Evolutionary conservation across 2,888 invertebrate species (phyloP).

Genomic region (Melangyna quadrimaculata): DNA sequence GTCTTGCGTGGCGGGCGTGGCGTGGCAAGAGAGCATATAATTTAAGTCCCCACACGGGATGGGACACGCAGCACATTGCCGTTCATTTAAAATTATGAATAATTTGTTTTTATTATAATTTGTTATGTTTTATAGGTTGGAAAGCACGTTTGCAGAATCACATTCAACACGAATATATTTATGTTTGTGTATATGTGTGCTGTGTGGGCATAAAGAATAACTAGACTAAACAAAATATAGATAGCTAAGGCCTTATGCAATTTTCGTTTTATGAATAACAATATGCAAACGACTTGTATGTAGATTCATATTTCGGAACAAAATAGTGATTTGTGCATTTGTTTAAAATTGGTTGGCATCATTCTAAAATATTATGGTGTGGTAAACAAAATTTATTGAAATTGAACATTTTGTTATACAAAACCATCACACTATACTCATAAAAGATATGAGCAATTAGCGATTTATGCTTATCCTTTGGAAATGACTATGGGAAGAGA

Average conservation of each 20-base stretch:
- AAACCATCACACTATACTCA: not conserved
- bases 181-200: not conserved
- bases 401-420: not conserved
- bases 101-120: conserved; percentile 26
- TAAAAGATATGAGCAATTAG: no score
- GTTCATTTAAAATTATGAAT: conserved; percentile 30
- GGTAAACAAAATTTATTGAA: not conserved
- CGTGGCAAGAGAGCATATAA: conserved; percentile 4
- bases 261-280: not conserved
- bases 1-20: not conserved
- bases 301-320: not conserved
- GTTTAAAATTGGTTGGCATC: not conserved
- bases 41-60: not conserved
- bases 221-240: not conserved
- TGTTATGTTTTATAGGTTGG: conserved; percentile 28
- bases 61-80: not conserved
- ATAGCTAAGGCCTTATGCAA: not conserved
- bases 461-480: no score
- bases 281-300: no score
- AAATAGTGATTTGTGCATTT: conserved; percentile 18
- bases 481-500: no score
- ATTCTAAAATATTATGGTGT: not conserved
- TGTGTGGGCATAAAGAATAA: not conserved
- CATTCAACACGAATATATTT: not conserved
- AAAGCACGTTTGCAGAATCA: conserved; percentile 17